Evolutionary conservation across 1,140 invertebrate species (phyloP).

Genomic region (Drosophila malerkotliana): DNA sequence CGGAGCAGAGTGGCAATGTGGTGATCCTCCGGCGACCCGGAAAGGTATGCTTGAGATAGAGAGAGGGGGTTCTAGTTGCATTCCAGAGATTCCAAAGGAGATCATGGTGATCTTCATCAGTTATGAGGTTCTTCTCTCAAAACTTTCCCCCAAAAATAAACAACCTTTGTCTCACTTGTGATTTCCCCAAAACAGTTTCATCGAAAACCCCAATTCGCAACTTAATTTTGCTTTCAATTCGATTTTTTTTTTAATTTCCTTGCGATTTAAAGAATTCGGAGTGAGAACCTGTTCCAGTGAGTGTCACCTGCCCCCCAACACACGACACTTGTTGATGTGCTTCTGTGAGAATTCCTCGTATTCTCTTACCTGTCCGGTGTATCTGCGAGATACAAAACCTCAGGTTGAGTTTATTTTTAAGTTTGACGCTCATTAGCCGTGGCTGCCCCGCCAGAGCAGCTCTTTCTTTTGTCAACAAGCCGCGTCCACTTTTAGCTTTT

Average conservation of each 20-base stretch:
- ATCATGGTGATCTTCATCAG: too few species aligned
- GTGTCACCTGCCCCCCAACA: not conserved
- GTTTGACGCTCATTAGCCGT: constrained; percentile 56
- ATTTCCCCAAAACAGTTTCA: not conserved
- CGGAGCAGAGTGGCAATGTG: constrained; percentile 49
- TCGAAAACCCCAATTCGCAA: not conserved
- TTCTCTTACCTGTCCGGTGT: constrained; percentile 36
- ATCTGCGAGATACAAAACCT: constrained; percentile 9
- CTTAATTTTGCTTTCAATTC: not conserved
- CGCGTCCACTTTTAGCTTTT: constrained; percentile 34
- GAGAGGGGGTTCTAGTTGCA: not conserved
- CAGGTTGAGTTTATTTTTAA: constrained; percentile 57
- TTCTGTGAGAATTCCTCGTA: constrained; percentile 20
- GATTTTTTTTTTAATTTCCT: constrained; percentile 24
- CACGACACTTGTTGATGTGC: constrained; percentile 22
- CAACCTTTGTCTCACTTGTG: not conserved
- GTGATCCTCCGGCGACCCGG: constrained; percentile 49
- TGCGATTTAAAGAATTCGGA: constrained; percentile 39
- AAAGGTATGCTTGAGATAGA: constrained; percentile 41
- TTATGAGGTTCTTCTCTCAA: too few species aligned
- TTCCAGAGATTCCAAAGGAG: not conserved
- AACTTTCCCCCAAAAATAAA: not conserved
- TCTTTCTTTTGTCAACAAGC: constrained; percentile 24
- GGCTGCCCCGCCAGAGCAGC: constrained; percentile 11
- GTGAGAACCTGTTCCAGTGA: constrained; percentile 47